A percentile compares a stretch with the other conserved stretches of the same genome.
phyloP scores from a whole-genome alignment of 2,797 vertebrate genomes.

The Protonibea diacanthus region DNA sequence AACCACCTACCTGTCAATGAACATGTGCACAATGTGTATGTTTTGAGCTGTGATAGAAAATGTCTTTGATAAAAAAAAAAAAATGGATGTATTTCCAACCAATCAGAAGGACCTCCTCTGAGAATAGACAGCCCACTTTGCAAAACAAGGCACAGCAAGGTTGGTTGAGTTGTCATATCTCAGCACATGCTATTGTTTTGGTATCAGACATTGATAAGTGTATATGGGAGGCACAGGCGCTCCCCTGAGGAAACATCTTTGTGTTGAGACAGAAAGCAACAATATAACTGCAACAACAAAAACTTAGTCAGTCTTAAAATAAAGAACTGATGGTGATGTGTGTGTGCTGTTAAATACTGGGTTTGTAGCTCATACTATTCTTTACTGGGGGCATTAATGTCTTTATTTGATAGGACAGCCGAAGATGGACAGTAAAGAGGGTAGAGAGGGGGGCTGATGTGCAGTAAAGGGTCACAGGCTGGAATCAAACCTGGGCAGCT shows the following conservation, averaged over 20 bases:
- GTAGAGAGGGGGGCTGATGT: no score
- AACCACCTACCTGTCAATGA: neutral
- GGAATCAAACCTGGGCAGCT: no score
- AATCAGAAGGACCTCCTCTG: neutral
- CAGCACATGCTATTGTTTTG: neutral
- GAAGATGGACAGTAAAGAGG: no score
- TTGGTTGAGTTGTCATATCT: neutral
- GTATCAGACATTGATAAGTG: no score
- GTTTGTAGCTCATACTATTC: no score
- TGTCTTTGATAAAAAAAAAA: neutral
- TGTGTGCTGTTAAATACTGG: no score
- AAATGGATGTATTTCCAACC: neutral
- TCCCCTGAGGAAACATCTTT: neutral
- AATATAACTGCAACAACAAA: neutral
- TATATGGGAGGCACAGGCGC: neutral
- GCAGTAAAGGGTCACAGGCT: no score
- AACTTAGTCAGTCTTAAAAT: neutral
- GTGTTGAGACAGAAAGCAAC: neutral
- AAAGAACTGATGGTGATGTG: neutral
- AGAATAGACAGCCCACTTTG: neutral
- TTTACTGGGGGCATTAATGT: no score
- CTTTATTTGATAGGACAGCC: no score
- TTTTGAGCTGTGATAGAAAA: neutral
- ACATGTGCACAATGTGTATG: neutral
- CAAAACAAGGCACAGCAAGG: neutral